Conservation (phyloP, 2,113 vertebrate species). For the Equus quagga region DNA sequence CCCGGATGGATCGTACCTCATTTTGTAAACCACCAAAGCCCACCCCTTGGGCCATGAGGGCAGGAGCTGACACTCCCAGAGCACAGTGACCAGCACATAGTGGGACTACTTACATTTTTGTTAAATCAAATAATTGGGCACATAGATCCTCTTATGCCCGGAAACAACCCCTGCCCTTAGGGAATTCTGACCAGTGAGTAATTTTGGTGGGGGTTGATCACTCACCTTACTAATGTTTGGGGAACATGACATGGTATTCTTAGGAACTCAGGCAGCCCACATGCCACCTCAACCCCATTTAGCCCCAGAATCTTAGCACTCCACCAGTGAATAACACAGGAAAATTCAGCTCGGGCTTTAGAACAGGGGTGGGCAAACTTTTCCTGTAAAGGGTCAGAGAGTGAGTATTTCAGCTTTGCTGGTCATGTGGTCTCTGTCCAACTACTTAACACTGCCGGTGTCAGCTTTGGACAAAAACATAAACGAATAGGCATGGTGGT, state of each 20-base stretch:
- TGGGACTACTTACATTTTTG: background rate
- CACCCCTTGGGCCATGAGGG: background rate
- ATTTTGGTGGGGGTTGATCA: background rate
- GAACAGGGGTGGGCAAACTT: background rate
- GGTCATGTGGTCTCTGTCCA: background rate
- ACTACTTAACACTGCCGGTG: background rate
- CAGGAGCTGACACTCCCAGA: background rate
- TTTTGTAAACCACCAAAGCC: background rate
- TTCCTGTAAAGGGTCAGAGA: background rate
- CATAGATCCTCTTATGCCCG: background rate
- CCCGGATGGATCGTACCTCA: fast-evolving
- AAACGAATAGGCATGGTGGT: background rate
- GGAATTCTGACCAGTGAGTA: background rate
- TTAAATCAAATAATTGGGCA: background rate
- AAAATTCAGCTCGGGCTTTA: background rate
- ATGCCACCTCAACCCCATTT: background rate
- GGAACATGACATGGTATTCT: background rate
- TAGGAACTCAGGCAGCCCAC: background rate
- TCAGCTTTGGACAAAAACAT: background rate
- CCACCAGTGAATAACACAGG: background rate
- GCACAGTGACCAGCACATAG: fast-evolving
- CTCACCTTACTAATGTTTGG: background rate
- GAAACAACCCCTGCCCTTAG: background rate
- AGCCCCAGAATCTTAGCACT: background rate
- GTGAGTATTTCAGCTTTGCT: background rate